Evolutionary conservation across 2,797 vertebrate species (phyloP).

Genomic region (Alectoris magna): DNA sequence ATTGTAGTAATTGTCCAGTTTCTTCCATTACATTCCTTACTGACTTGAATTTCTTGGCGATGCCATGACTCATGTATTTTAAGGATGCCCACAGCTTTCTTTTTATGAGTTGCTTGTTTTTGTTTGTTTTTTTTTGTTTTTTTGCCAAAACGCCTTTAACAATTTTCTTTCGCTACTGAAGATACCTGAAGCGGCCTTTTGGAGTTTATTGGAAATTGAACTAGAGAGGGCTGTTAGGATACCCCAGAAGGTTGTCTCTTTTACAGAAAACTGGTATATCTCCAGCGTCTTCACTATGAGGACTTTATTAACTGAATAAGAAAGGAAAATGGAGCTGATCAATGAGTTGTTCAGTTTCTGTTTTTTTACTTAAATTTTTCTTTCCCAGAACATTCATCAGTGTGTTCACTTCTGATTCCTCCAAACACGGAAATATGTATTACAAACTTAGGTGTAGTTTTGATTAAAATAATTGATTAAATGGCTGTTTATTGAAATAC

Average conservation of each 20-base stretch:
- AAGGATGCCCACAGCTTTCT: neutral
- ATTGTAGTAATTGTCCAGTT: neutral
- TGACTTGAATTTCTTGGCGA: neutral
- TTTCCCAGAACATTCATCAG: neutral
- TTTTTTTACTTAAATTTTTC: neutral
- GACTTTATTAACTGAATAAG: neutral
- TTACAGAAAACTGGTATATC: neutral
- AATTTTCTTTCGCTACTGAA: neutral
- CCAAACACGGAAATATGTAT: neutral
- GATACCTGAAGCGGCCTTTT: neutral
- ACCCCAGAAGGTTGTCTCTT: neutral
- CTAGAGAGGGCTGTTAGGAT: neutral
- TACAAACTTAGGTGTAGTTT: rapidly evolving
- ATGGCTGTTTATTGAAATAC: neutral
- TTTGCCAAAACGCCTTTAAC: neutral
- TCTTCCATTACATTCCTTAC: neutral
- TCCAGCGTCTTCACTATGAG: neutral
- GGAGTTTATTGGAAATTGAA: neutral
- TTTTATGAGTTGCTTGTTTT: neutral
- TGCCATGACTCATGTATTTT: neutral
- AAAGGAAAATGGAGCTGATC: neutral
- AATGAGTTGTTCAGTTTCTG: neutral
- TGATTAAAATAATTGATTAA: neutral
- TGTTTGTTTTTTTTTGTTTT: no score
- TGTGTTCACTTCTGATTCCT: neutral